A percentile compares a stretch with the other conserved stretches of the same genome.
Evolutionary conservation across 2,797 vertebrate genomes (phyloP).

Genomic region (Gallinago nigripennis): DNA sequence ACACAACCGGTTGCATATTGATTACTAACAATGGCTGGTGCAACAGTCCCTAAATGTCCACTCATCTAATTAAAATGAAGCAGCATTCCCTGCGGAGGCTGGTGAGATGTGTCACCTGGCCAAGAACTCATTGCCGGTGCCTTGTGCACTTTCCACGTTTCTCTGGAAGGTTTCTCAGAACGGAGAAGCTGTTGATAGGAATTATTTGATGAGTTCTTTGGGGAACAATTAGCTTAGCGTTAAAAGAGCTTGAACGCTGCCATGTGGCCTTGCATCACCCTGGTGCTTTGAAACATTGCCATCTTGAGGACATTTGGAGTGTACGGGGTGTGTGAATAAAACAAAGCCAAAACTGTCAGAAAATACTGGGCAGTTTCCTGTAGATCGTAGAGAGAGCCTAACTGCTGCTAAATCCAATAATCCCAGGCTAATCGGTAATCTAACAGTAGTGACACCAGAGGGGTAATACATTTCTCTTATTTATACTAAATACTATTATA

Average conservation of each 20-base stretch:
- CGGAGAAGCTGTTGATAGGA: not conserved
- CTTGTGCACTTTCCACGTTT: not conserved
- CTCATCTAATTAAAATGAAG: not conserved
- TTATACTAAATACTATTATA: not conserved
- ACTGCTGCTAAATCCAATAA: not conserved
- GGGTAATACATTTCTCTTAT: not conserved
- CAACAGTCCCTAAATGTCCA: not conserved
- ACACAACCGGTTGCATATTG: not conserved
- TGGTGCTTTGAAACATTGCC: constrained; percentile 44
- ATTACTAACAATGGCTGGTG: not conserved
- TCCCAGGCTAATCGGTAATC: not conserved
- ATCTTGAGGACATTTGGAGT: constrained; percentile 30
- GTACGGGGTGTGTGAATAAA: not conserved
- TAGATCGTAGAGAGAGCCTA: not conserved
- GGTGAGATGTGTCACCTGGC: not conserved
- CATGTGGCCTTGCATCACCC: not conserved
- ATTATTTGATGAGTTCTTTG: not conserved
- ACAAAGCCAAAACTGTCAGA: not conserved
- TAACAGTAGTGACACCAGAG: not conserved
- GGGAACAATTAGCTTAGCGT: not conserved
- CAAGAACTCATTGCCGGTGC: not conserved
- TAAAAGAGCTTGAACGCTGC: not conserved
- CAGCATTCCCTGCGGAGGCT: not conserved
- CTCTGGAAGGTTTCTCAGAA: not conserved
- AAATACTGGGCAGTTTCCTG: not conserved